Base-by-base conservation (phyloP, 2,113 vertebrate species). In the Onychostruthus taczanowskii region DNA sequence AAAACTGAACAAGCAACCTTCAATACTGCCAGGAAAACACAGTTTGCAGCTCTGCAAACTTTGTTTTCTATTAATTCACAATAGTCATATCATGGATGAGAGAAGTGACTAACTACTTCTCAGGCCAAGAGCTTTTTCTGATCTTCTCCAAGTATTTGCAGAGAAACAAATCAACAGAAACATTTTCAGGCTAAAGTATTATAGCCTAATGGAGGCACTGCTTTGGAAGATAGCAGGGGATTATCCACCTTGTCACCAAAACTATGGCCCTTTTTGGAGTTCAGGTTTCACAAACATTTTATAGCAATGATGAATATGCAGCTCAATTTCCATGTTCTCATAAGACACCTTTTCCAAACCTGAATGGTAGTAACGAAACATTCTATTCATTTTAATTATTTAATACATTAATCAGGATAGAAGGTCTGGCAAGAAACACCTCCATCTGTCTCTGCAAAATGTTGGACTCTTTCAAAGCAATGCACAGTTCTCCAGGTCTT, bases 241-340 rank as follows among this genome's bases (percentile, higher is more conserved):
- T 77, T 79, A n/a, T 55, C 47, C 30, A 69, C 13, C 6, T 52
- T 81, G 19, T 55, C 43, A 64, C 14, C 46, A 63, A 47, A 93
- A 10, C 10, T 41, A 8, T 9, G 62, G 5, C 23, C 6, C 46
- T 59, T 55, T 0, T 0, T 33, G 61, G 16, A 43, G 17, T 20
- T 46, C 37, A 30, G 10, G 47, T 86, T 73, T 35, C 84, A 67
- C 41, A 70, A 50, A 80, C 2, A 6, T 82, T 55, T 94, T 55
- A 7, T 23, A 47, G 20, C 1, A 3, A 10, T 35, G n/a, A 27
- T 68, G 30, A 27, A 46, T 6, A 31, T 9, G 6, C 20, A 87
- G 21, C 50, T 46, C 24, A 23, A 17, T 53, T 89, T 72, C 56
- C 17, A 8, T 20, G 2, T 43, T 81, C 30, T 62, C 11, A 21